phyloP scores from a whole-genome alignment of 2,113 vertebrate species.

The Camelus bactrianus region DNA sequence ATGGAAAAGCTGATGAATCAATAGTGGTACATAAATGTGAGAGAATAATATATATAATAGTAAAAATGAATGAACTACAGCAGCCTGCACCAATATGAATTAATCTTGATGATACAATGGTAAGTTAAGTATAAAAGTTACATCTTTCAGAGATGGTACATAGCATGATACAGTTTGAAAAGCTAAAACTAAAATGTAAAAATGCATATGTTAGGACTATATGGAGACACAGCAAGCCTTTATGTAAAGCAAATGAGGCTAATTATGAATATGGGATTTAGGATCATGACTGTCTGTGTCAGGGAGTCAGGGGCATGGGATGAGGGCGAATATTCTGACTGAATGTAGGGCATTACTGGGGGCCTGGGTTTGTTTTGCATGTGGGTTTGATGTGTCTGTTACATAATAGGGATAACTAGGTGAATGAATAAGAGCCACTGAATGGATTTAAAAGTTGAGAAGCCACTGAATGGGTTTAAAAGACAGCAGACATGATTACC shows the following conservation, averaged over 20 bases:
- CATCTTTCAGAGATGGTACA: background rate
- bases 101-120: background rate
- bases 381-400: background rate
- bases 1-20: background rate
- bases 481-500: background rate
- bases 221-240: background rate
- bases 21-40: background rate
- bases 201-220: background rate
- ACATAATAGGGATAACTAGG: background rate
- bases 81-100: background rate
- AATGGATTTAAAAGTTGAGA: slow-evolving; percentile 9
- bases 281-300: background rate
- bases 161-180: background rate
- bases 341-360: background rate
- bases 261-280: background rate
- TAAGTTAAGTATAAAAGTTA: background rate
- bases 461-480: background rate
- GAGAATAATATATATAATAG: background rate
- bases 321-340: background rate
- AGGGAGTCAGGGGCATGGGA: accelerated
- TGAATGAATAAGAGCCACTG: background rate
- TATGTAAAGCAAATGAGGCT: background rate
- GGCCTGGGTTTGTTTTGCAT: background rate
- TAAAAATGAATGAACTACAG: background rate
- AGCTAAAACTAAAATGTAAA: background rate